phyloP scores from a whole-genome alignment of 2,797 vertebrate genomes.

The Dermochelys coriacea region DNA sequence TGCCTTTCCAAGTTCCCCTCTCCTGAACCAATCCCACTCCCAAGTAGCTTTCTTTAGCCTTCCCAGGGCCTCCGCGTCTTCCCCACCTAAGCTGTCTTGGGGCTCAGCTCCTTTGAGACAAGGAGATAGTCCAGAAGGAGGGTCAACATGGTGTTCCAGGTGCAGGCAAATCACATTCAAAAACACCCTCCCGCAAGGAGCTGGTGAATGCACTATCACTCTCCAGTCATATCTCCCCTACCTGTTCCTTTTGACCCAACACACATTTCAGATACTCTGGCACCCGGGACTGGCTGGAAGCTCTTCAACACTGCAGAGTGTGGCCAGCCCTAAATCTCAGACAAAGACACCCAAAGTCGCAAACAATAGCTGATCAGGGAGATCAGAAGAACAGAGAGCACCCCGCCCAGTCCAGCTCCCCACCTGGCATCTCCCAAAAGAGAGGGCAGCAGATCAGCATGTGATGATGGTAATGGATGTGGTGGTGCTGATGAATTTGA shows the following conservation, averaged over 20 bases:
- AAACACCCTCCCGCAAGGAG: not conserved
- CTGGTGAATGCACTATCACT: not conserved
- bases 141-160: too few species aligned
- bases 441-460: not conserved
- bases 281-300: accelerated
- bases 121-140: not conserved
- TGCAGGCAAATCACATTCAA: not conserved
- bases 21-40: not conserved
- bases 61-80: not conserved
- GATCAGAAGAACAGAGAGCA: not conserved
- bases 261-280: not conserved
- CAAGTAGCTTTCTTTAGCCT: not conserved
- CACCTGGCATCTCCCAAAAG: not conserved
- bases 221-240: not conserved
- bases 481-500: not conserved
- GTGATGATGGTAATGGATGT: accelerated
- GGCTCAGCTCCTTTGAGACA: not conserved
- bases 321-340: accelerated
- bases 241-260: not conserved
- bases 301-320: not conserved
- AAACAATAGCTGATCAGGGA: not conserved
- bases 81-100: not conserved
- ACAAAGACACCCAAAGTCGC: not conserved
- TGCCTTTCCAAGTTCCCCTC: not conserved
- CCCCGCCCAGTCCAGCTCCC: not conserved